These are phyloP conservation scores for Danio jaintianensis DNA, from an alignment of 2,797 vertebrate genomes.

Conservation along the genomic window DNA sequence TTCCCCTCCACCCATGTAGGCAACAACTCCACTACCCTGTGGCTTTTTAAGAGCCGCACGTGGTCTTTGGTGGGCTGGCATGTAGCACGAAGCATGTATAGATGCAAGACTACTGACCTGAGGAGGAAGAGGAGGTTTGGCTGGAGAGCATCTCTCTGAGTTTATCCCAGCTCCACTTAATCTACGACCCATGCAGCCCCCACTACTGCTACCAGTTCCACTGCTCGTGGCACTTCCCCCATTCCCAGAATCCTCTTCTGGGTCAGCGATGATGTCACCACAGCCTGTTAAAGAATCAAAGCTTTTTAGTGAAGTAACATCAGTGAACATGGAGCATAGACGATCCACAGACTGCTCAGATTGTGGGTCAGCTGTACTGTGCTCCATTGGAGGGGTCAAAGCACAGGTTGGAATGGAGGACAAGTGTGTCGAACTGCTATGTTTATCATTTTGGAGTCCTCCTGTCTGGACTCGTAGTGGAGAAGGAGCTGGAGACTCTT, in stretches of 20 bases:
- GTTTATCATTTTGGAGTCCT: conserved; percentile 49
- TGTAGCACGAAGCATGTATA: conserved; percentile 63
- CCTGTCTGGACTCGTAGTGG: conserved; percentile 66
- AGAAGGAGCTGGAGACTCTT: conserved; percentile 61
- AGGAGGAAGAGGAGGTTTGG: conserved; percentile 68
- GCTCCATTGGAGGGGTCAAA: conserved; percentile 84
- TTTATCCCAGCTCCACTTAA: conserved; percentile 59
- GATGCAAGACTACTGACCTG: conserved; percentile 70
- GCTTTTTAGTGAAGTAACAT: conserved; percentile 99
- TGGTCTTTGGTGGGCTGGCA: conserved; percentile 68
- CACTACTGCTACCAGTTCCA: conserved; percentile 77
- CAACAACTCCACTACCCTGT: conserved; percentile 85
- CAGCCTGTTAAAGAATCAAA: conserved; percentile 99
- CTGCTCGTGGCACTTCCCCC: conserved; percentile 80
- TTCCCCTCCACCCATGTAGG: conserved; percentile 97
- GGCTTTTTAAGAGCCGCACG: conserved; percentile 75
- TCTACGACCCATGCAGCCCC: conserved; percentile 69
- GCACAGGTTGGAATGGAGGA: conserved; percentile 67
- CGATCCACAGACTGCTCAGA: conserved; percentile 92
- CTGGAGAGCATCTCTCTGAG: conserved; percentile 68
- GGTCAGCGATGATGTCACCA: conserved; percentile 98
- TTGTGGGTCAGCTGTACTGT: conserved; percentile 87
- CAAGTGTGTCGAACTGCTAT: conserved; percentile 43
- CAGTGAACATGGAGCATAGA: conserved; percentile 93
- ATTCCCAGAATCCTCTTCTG: conserved; percentile 87